These are phyloP conservation scores for Oncorhynchus masou DNA, from an alignment of 2,113 vertebrate species.

Conservation along the genomic window DNA sequence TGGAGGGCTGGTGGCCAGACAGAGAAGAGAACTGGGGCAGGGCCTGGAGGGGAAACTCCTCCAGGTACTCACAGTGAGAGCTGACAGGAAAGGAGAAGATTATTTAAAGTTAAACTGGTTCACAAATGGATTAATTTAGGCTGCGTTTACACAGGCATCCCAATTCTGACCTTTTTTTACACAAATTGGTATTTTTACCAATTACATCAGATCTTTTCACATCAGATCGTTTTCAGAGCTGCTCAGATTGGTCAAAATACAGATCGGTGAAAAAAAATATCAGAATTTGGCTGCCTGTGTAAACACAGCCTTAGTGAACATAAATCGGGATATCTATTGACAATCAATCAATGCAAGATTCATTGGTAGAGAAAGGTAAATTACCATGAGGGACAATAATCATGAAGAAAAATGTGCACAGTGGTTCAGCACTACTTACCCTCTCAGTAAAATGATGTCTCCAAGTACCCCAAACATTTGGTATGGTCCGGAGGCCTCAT, in stretches of 20 bases:
- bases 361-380: background rate
- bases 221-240: no score
- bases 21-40: slow-evolving; percentile 81
- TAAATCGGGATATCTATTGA: no score
- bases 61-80: slow-evolving; percentile 82
- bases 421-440: slow-evolving; percentile 72
- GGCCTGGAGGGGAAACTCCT: slow-evolving; percentile 87
- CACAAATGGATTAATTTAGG: background rate
- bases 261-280: no score
- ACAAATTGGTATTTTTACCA: background rate
- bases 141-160: no score
- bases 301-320: no score
- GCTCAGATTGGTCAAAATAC: no score
- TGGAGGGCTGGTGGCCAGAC: slow-evolving; percentile 75
- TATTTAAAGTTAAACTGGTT: background rate
- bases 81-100: slow-evolving; percentile 37
- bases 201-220: no score
- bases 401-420: background rate
- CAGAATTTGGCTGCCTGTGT: no score
- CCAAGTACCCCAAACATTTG: slow-evolving; percentile 94
- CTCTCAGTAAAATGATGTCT: slow-evolving; percentile 86
- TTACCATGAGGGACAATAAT: background rate
- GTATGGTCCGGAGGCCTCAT: slow-evolving; percentile 92
- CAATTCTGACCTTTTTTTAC: background rate
- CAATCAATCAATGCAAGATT: no score